These are phyloP conservation scores for Ranitomeya imitator DNA, from an alignment of 2,113 vertebrate species.

Conservation along the genomic window DNA sequence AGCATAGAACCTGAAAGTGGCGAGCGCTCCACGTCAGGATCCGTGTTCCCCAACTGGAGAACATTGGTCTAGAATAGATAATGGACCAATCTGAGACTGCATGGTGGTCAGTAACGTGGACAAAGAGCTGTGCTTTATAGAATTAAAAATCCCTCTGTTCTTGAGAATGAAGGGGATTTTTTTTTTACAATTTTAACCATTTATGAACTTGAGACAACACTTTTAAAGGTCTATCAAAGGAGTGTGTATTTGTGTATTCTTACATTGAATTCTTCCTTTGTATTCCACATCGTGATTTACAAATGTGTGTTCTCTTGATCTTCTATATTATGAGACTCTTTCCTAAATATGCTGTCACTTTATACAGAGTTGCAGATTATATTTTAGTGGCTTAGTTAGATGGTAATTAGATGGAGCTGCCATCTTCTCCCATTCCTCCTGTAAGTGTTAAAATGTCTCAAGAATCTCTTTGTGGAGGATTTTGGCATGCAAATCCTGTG, in stretches of 20 bases:
- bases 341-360: background rate
- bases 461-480: conserved; percentile 5
- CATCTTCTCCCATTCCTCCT: background rate
- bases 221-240: no score
- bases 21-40: no score
- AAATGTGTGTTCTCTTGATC: background rate
- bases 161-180: no score
- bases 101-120: no score
- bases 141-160: no score
- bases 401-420: background rate
- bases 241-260: background rate
- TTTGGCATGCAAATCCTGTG: conserved; percentile 39
- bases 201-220: no score
- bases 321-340: background rate
- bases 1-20: no score
- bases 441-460: background rate
- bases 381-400: conserved; percentile 11
- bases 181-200: no score
- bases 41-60: no score
- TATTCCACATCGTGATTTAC: background rate
- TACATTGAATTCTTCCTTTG: background rate
- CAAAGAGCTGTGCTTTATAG: no score
- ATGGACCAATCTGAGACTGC: no score
- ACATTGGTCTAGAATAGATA: no score
- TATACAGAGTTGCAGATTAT: background rate